Evolutionary conservation across 2,797 vertebrate genomes (phyloP), one percentile per base, ranked within the genome.

Genomic region (Merluccius polli): DNA sequence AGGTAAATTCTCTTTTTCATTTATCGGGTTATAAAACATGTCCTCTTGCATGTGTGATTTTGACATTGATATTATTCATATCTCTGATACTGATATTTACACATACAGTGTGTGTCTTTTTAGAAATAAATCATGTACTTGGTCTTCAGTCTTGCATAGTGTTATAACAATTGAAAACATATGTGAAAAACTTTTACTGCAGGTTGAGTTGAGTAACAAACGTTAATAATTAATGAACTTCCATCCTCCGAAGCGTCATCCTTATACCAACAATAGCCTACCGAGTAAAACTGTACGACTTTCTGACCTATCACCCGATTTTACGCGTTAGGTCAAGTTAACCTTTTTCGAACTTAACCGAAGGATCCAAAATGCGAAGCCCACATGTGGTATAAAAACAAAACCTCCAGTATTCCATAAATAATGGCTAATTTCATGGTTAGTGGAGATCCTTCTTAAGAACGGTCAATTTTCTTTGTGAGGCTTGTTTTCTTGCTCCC

Each of bases 1-100:
- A 93, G 92, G 92, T 93, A 93, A 92, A 82, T 44, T 36, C 70
- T 81, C 7, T 24, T 29, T 80, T 74, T 77, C 73, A 72, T 29
- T 16, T 24, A 52, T 52, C 1, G 16, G 44, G 44, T 41, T 15
- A 48, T 21, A 27, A 63, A 63, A 11, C 21, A 13, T 36, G 32
- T 31, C 31, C 33, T 31, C 31, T 70, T 13, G 31, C 13, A 4
- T 70, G 18, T n/a, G 5, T 2, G 44, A 78, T 68, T 27, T 1
- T 24, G 32, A 0, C 9, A 72, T 73, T 72, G 1, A 78, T 75
- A 78, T 74, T 18, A 3, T 18, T 13, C 15, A 30, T 18, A 35
- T 78, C 38, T 24, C 79, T 83, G n/a, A 59, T 59, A 24, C 21
- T 59, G 16, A 24, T 59, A 59, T 24, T 59, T 24, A 48, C 4